phyloP scores from a whole-genome alignment of 1,140 invertebrate genomes.

The Megathymus violae region DNA sequence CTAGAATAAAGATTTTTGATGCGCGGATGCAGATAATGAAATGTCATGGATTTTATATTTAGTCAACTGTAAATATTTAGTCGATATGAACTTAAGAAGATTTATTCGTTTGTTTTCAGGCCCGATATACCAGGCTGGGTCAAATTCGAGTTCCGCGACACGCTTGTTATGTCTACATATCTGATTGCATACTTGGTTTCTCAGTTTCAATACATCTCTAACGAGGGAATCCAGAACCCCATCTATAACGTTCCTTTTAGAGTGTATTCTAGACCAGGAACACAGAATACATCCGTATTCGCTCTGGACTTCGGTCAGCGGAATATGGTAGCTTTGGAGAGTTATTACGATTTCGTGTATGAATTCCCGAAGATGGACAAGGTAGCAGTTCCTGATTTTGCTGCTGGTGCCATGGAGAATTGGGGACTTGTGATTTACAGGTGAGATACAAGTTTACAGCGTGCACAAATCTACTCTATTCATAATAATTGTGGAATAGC shows the following conservation, averaged over 20 bases:
- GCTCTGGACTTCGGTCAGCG: constrained; percentile 84
- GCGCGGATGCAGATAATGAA: too few relatives aligned
- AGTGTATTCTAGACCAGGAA: constrained; percentile 88
- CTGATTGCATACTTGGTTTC: constrained; percentile 90
- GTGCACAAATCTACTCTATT: not conserved
- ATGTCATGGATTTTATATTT: too few relatives aligned
- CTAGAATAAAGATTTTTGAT: too few relatives aligned
- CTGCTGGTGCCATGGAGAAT: constrained; percentile 93
- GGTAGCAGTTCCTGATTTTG: constrained; percentile 91
- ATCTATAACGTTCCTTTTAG: constrained; percentile 71
- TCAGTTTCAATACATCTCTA: constrained; percentile 84
- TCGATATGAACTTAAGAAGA: too few relatives aligned
- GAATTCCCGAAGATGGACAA: constrained; percentile 86
- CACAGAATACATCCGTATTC: constrained; percentile 84
- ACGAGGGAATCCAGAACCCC: constrained; percentile 46
- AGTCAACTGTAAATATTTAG: too few relatives aligned
- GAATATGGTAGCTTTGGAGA: constrained; percentile 82
- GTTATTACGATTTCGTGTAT: constrained; percentile 81
- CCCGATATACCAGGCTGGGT: constrained; percentile 49
- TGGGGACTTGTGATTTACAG: constrained; percentile 92
- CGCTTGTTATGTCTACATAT: constrained; percentile 89
- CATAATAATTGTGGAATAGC: too few relatives aligned
- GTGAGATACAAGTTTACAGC: constrained; percentile 50
- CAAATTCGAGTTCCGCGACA: constrained; percentile 73
- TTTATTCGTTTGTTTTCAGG: constrained; percentile 49